Percentiles rank a stretch among this genome's conserved stretches.
phyloP scores from a whole-genome alignment of 2,888 invertebrate genomes.

The Phaedon cochleariae region DNA sequence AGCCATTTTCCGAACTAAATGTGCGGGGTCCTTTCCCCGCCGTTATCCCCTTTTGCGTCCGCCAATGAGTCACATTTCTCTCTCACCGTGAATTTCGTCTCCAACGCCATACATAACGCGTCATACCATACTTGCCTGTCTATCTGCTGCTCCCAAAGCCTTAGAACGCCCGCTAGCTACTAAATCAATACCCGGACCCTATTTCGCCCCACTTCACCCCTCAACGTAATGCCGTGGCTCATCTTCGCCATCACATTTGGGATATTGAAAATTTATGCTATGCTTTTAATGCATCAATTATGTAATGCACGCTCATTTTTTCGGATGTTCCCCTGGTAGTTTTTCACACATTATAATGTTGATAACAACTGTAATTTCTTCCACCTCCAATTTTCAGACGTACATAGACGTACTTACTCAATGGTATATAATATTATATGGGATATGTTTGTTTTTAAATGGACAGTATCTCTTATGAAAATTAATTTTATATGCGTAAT shows the following conservation, averaged over 20 bases:
- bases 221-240: constrained; percentile 50
- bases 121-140: constrained; percentile 62
- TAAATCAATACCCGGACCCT: constrained; percentile 61
- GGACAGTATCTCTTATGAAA: no score
- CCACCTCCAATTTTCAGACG: background rate
- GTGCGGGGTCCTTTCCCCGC: no score
- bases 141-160: constrained; percentile 62
- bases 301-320: background rate
- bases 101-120: constrained; percentile 63
- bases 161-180: constrained; percentile 62
- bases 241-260: constrained; percentile 53
- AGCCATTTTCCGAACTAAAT: no score
- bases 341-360: background rate
- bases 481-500: no score
- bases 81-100: constrained; percentile 56
- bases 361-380: background rate
- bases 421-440: no score
- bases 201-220: constrained; percentile 48
- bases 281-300: constrained; percentile 25
- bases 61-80: constrained; percentile 14
- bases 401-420: no score
- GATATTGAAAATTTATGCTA: constrained; percentile 52
- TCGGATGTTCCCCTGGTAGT: background rate
- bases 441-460: no score
- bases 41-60: background rate